Evolutionary conservation across 2,113 vertebrate genomes (phyloP).

Genomic region (Rallus limicola): DNA sequence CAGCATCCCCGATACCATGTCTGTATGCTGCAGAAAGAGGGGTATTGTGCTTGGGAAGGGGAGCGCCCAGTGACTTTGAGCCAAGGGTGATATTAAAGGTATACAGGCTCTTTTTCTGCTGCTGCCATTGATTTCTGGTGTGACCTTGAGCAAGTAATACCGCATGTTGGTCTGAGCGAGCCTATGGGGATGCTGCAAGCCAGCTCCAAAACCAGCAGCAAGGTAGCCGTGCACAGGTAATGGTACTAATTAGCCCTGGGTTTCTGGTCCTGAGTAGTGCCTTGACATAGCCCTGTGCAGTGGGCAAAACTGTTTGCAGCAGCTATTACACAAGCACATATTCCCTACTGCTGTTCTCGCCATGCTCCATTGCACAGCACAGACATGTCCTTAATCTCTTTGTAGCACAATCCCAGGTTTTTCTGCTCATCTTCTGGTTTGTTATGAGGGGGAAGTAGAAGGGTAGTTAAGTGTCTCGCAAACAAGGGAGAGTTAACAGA

Average conservation of each 20-base stretch:
- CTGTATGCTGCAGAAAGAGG: background rate
- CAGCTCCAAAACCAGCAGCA: background rate
- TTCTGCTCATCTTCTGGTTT: background rate
- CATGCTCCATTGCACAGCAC: background rate
- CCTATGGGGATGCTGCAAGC: background rate
- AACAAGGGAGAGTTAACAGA: background rate
- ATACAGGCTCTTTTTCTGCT: background rate
- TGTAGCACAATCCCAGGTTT: background rate
- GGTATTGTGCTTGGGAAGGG: background rate
- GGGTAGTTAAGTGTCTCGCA: background rate
- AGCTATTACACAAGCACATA: background rate
- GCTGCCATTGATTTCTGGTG: background rate
- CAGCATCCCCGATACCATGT: background rate
- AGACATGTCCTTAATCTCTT: background rate
- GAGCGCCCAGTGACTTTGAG: background rate
- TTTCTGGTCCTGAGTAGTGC: background rate
- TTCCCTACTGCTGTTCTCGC: background rate
- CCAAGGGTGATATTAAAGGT: background rate
- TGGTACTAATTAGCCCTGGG: background rate
- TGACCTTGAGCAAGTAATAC: background rate
- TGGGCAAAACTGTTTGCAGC: background rate
- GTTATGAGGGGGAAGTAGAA: background rate
- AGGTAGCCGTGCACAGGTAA: background rate
- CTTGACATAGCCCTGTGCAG: background rate
- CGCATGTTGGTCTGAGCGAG: background rate